A percentile compares a stretch with the other conserved stretches of the same genome.
These are phyloP conservation scores for Ypsolopha sequella DNA, from an alignment of 2,888 invertebrate species.

Conservation along the genomic window DNA sequence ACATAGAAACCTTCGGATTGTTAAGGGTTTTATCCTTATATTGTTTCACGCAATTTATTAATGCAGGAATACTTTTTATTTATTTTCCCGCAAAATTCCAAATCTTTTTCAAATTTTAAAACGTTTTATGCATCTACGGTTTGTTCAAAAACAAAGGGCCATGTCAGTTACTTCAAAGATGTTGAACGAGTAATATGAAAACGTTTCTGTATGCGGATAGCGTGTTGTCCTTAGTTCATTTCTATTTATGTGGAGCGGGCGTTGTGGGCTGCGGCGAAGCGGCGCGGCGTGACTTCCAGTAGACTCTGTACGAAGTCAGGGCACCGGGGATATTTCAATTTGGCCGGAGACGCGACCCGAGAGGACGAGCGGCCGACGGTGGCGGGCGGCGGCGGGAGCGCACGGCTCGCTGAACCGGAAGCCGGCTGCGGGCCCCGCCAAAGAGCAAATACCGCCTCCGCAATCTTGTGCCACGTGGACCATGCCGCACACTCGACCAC, in stretches of 20 bases:
- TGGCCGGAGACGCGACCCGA: slow-evolving; percentile 63
- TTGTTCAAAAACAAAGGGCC: no score
- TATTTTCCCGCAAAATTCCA: no score
- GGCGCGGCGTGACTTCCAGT: slow-evolving; percentile 8
- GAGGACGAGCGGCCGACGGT: slow-evolving; percentile 52
- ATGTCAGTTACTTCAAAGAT: no score
- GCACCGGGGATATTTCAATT: slow-evolving; percentile 64
- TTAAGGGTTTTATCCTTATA: neutral
- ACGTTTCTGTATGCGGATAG: neutral
- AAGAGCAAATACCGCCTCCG: slow-evolving; percentile 68
- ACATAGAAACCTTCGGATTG: neutral
- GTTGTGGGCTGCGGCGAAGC: slow-evolving; percentile 6
- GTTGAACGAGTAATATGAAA: no score
- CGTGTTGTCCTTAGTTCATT: slow-evolving; percentile 15
- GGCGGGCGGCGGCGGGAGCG: slow-evolving; percentile 41
- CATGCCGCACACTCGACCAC: slow-evolving; percentile 58
- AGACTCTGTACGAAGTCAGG: slow-evolving; percentile 24
- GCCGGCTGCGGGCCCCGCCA: slow-evolving; percentile 60
- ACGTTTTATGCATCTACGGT: no score
- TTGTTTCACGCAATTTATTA: neutral
- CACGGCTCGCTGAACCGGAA: slow-evolving; percentile 67
- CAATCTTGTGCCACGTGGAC: slow-evolving; percentile 68
- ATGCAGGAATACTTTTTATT: no score
- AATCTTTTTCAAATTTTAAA: no score
- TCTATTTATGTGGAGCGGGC: slow-evolving; percentile 20